Evolutionary conservation across 2,888 invertebrate genomes (phyloP), one percentile per base, ranked within the genome.

Genomic region (Apodemia zela): DNA sequence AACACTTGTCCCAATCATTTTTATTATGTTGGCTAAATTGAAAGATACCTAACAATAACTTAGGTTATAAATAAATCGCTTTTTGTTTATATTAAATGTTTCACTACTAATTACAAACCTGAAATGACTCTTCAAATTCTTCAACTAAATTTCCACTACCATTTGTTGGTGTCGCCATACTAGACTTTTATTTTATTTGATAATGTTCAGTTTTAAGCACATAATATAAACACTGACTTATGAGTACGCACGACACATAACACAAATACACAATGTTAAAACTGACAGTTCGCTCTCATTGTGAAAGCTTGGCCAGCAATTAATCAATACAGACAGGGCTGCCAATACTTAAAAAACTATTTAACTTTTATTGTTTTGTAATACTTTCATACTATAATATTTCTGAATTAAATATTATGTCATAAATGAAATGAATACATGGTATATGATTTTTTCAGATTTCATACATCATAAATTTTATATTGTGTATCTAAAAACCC

Each of bases 91-190:
- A 54, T 59, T 60, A 51, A 62, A 58, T 64, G 65, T 62, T 60
- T 29, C 42, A 51, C 15, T 21, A 45, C 8, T 33, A 17, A 33
- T 17, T 13, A 11, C 77, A 84, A 91, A 96, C 96, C 93, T 97
- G 97, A 87, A 97, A 97, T 3, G 97, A 96, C 91, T 97, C 97
- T 86, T 97, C 97, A 76, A 97, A 97, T 84, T 97, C 97, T 78
- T 97, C 97, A 62, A 97, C 96, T 63, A 97, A 89, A 91, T 97
- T 97, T 57, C 96, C 96, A 84, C 95, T 95, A 67, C 96, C 96
- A 79, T 96, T 97, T 66, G 96, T 95, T 67, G 96, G 95, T 67
- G 95, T 94, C 78, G 96, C 95, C 96, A 96, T 96, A 65, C 72
- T 76, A 45, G n/a, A 15, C 64, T 13, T 21, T 25, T 54, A 21